These are phyloP conservation scores for Xenus cinereus DNA, from an alignment of 2,113 vertebrate genomes.

Conservation along the genomic window DNA sequence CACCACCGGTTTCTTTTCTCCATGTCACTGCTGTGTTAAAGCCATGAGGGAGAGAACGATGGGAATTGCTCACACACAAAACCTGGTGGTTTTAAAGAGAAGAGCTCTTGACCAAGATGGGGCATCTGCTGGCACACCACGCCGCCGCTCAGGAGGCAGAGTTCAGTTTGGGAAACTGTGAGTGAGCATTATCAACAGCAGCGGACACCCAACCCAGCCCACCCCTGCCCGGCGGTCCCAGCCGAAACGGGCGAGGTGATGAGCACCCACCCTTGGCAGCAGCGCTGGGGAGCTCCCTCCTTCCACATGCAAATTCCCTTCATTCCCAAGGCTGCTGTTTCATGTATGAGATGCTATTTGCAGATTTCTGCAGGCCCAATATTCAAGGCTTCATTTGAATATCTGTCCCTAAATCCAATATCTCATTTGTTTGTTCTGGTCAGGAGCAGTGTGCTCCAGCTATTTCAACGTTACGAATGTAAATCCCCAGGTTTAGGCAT, in stretches of 20 bases:
- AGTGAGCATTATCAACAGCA: not conserved
- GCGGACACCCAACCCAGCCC: not conserved
- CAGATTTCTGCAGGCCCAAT: not conserved
- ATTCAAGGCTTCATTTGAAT: not conserved
- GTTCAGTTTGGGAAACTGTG: too few relatives aligned
- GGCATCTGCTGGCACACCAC: not conserved
- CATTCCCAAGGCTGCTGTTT: not conserved
- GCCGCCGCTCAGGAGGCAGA: not conserved
- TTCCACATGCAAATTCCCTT: not conserved
- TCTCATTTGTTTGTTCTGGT: not conserved
- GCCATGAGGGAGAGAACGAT: not conserved
- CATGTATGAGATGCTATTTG: accelerated
- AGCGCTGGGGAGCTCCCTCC: not conserved
- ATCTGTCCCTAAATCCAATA: not conserved
- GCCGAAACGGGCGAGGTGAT: not conserved
- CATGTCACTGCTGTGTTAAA: not conserved
- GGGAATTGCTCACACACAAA: not conserved
- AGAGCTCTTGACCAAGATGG: accelerated
- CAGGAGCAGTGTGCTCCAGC: not conserved
- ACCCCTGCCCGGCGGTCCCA: not conserved
- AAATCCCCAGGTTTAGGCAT: not conserved
- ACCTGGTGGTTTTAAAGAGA: too few relatives aligned
- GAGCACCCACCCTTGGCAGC: not conserved
- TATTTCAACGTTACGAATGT: not conserved
- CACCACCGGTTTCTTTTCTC: not conserved